Base-by-base conservation (phyloP, 1,140 invertebrate species). In the Aphidius gifuensis region DNA sequence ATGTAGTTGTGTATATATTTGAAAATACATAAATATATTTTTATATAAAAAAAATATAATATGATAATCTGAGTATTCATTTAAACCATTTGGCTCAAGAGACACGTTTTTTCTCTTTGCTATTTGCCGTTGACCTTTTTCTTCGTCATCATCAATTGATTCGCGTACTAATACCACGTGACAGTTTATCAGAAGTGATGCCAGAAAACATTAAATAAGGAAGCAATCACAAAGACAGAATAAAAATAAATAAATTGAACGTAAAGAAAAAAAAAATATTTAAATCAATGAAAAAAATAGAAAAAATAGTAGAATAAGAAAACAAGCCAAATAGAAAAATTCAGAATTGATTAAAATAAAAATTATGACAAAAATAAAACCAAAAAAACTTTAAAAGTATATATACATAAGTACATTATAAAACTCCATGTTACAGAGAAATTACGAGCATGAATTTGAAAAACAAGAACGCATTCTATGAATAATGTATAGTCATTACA, bases 401-500 rank as follows among this genome's bases (percentile, higher is more conserved):
- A 16, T 16, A 16, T 16, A 16, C 16, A 16, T 16, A 16, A 16
- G 16, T 16, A 16, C 71, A 71, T 71, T 61, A 67, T 53, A 49
- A 69, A 64, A 64, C 53, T 60, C 71, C 68, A 73, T 74, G 72
- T 70, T 72, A 68, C 68, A 62, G 66, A 53, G 63, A 72, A 71
- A 53, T 73, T 73, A 72, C 68, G 69, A 70, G 64, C 65, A 57
- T 70, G 71, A 70, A 75, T 75, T 74, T 68, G 70, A 71, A 75
- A 70, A 71, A 69, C 69, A 70, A 66, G 67, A 16, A 16, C 16
- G 16, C 16, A 16, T 16, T 16, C 16, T 16, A 78, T 78, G 75
- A 77, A 78, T 78, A 77, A 76, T 78, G 74, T 73, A 78, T 75
- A 66, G 73, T 77, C 71, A 73, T 78, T 78, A 78, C 76, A 68